Percentiles rank a stretch among this genome's conserved stretches.
Conservation (phyloP, 2,888 invertebrate species). For the Dryadula phaetusa region DNA sequence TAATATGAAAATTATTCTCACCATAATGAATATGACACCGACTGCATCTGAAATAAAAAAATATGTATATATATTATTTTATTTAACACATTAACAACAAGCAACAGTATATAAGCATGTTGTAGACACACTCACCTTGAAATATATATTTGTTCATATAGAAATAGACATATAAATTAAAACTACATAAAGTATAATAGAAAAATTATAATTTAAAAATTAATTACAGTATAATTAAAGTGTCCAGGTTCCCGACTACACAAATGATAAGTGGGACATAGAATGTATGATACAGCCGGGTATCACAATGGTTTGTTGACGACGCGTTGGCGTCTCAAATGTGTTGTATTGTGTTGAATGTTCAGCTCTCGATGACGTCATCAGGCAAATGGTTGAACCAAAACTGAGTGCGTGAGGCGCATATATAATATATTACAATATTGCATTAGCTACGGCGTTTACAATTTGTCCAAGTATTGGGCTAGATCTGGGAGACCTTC, state of each 20-base stretch:
- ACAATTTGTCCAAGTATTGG: slow-evolving; percentile 99
- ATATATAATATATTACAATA: slow-evolving; percentile 79
- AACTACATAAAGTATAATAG: slow-evolving; percentile 66
- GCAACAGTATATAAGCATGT: slow-evolving; percentile 1
- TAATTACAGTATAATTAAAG: slow-evolving; percentile 80
- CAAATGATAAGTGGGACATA: slow-evolving; percentile 56
- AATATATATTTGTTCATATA: slow-evolving; percentile 24
- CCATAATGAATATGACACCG: background rate
- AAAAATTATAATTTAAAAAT: slow-evolving; percentile 85
- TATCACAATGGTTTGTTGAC: slow-evolving; percentile 63
- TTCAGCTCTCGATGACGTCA: slow-evolving; percentile 51
- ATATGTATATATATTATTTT: background rate
- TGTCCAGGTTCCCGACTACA: slow-evolving; percentile 61
- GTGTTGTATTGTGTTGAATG: slow-evolving; percentile 60
- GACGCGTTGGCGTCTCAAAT: slow-evolving; percentile 61
- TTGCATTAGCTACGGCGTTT: slow-evolving; percentile 85
- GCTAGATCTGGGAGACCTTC: slow-evolving; percentile 97
- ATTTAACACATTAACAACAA: background rate
- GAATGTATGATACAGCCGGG: slow-evolving; percentile 53
- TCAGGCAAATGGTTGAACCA: slow-evolving; percentile 50
- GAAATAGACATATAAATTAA: slow-evolving; percentile 59
- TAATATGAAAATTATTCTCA: no score
- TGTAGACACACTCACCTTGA: slow-evolving; percentile 54
- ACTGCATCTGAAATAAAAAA: slow-evolving; percentile 17
- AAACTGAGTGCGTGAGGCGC: slow-evolving; percentile 69